Evolutionary conservation across 2,888 invertebrate genomes (phyloP).

Genomic region (Hirtodrosophila histrioides): DNA sequence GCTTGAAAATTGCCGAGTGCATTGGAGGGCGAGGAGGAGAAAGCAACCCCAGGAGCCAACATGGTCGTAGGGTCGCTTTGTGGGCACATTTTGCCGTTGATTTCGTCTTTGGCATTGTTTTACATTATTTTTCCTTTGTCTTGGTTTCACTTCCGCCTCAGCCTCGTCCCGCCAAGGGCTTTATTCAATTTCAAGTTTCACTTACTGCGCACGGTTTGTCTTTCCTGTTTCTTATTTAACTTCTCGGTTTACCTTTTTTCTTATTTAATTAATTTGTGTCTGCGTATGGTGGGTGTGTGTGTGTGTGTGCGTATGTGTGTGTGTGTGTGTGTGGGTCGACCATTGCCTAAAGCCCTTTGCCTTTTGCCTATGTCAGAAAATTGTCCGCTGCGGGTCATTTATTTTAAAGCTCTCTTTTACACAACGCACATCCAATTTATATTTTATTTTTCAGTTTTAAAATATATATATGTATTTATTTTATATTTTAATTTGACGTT

Average conservation of each 20-base stretch:
- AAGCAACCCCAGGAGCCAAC: background rate
- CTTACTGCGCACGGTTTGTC: slow-evolving; percentile 72
- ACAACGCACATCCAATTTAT: slow-evolving; percentile 22
- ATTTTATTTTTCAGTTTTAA: slow-evolving; percentile 1
- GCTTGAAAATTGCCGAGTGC: slow-evolving; percentile 46
- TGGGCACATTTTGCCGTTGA: slow-evolving; percentile 44
- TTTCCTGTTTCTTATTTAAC: slow-evolving; percentile 77
- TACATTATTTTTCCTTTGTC: slow-evolving; percentile 62
- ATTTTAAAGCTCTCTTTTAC: slow-evolving; percentile 47
- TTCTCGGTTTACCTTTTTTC: slow-evolving; percentile 78
- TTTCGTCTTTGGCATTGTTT: slow-evolving; percentile 59
- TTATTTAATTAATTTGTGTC: slow-evolving; percentile 78
- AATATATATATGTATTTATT: background rate
- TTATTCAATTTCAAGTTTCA: slow-evolving; percentile 80
- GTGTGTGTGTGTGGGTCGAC: slow-evolving; percentile 16
- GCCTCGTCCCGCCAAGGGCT: slow-evolving; percentile 41
- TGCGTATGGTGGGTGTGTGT: slow-evolving; percentile 24
- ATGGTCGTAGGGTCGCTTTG: slow-evolving; percentile 13
- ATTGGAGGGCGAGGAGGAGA: slow-evolving; percentile 15
- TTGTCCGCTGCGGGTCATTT: slow-evolving; percentile 67
- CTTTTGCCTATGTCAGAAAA: slow-evolving; percentile 53
- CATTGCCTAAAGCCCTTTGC: slow-evolving; percentile 49
- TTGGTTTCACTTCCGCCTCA: slow-evolving; percentile 38
- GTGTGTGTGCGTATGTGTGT: slow-evolving; percentile 12
- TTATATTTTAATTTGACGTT: background rate